Evolutionary conservation across 2,888 invertebrate species (phyloP).

Genomic region (Cantharis rufa): DNA sequence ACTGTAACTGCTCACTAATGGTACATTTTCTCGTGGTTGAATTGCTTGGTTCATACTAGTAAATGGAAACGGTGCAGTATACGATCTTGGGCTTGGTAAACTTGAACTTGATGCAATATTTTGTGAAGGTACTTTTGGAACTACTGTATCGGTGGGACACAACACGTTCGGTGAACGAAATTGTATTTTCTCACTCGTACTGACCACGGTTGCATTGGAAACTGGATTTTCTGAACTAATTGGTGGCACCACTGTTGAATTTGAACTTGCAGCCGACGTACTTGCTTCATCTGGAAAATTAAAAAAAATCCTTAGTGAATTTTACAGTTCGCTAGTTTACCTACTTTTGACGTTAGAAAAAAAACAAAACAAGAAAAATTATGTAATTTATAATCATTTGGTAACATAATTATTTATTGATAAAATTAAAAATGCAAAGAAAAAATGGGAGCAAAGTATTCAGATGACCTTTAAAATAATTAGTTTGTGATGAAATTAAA

Average conservation of each 20-base stretch:
- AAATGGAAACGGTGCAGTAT: conserved; percentile 77
- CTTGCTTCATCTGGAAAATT: conserved; percentile 35
- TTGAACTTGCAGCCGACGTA: conserved; percentile 25
- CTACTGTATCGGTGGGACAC: conserved; percentile 73
- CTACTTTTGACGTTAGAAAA: background rate
- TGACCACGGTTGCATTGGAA: conserved; percentile 26
- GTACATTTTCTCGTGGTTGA: conserved; percentile 65
- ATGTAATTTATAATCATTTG: background rate
- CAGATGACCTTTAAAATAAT: background rate
- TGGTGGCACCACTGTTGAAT: conserved; percentile 36
- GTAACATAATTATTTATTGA: background rate
- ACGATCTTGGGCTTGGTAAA: conserved; percentile 55
- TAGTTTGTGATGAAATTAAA: background rate
- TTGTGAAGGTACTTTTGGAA: conserved; percentile 51
- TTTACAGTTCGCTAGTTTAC: background rate
- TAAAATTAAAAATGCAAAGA: background rate
- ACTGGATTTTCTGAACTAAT: conserved; percentile 41
- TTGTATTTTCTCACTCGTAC: conserved; percentile 52
- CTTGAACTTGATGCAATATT: conserved; percentile 37
- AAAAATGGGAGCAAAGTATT: background rate
- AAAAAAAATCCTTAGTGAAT: conserved; percentile 1
- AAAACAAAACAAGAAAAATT: background rate
- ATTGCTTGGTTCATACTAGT: conserved; percentile 91
- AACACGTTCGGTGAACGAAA: conserved; percentile 81
- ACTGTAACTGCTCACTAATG: conserved; percentile 32